phyloP scores from a whole-genome alignment of 2,888 invertebrate genomes.

The Andricus curvator region DNA sequence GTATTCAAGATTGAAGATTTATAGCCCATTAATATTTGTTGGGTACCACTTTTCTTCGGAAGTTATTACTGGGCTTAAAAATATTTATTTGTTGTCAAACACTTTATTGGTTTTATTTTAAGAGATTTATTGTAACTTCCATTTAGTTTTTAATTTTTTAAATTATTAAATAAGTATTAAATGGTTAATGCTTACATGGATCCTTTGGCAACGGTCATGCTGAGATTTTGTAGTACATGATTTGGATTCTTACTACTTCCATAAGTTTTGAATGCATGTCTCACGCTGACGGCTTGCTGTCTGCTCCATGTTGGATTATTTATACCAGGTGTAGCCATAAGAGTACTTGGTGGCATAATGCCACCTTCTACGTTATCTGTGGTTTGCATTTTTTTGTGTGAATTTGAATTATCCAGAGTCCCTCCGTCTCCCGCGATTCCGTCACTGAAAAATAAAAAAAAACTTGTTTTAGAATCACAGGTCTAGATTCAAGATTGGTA shows the following conservation, averaged over 20 bases:
- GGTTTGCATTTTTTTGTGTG: slow-evolving; percentile 66
- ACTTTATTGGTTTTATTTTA: too few relatives aligned
- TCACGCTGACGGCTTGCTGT: slow-evolving; percentile 92
- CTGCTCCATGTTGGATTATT: slow-evolving; percentile 80
- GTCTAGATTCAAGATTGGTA: not conserved
- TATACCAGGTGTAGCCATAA: slow-evolving; percentile 73
- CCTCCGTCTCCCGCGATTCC: slow-evolving; percentile 74
- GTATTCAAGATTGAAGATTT: not conserved
- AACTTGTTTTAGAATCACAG: not conserved
- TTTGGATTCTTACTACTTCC: slow-evolving; percentile 93
- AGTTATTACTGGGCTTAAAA: too few relatives aligned
- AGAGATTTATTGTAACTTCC: not conserved
- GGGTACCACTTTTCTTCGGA: too few relatives aligned
- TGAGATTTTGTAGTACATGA: slow-evolving; percentile 92
- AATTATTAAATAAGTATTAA: not conserved
- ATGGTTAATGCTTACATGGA: slow-evolving; percentile 88
- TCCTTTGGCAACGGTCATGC: slow-evolving; percentile 96
- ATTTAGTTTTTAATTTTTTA: not conserved
- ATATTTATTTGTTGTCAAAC: too few relatives aligned
- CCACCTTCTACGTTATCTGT: slow-evolving; percentile 66
- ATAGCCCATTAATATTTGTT: not conserved
- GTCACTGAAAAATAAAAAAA: slow-evolving; percentile 75
- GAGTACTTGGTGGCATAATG: slow-evolving; percentile 65
- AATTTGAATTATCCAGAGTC: slow-evolving; percentile 66
- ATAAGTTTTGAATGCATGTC: slow-evolving; percentile 93